Percentiles rank a stretch among this genome's conserved stretches.
Conservation (phyloP, 2,888 invertebrate species). For the Neoitamus cyanurus region DNA sequence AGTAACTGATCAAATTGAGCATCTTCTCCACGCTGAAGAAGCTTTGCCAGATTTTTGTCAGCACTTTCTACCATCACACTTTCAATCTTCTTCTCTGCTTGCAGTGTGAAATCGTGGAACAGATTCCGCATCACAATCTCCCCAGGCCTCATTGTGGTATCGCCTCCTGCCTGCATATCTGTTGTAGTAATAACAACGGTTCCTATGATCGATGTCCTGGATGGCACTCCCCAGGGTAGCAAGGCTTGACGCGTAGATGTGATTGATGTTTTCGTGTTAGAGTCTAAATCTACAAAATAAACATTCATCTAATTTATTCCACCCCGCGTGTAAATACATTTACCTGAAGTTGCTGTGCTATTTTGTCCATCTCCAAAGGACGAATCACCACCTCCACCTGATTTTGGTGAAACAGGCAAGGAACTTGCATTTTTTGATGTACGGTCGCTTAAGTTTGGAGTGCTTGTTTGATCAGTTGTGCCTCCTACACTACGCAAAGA, state of each 20-base stretch:
- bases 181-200: constrained; percentile 57
- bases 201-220: constrained; percentile 64
- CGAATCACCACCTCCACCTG: constrained; percentile 41
- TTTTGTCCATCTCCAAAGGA: constrained; percentile 41
- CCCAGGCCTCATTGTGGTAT: constrained; percentile 84
- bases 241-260: constrained; percentile 69
- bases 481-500: constrained; percentile 51
- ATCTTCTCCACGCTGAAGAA: constrained; percentile 96
- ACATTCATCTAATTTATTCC: too few relatives aligned
- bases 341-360: constrained; percentile 22
- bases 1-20: constrained; percentile 93
- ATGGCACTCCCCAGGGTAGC: constrained; percentile 83
- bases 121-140: constrained; percentile 96
- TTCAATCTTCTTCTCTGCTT: constrained; percentile 96
- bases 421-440: constrained; percentile 48
- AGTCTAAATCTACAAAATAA: constrained; percentile 47
- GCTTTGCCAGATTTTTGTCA: constrained; percentile 95
- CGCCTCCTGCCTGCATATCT: constrained; percentile 66
- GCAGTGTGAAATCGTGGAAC: constrained; percentile 93
- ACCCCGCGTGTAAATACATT: too few relatives aligned
- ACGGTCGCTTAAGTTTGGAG: constrained; percentile 49
- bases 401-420: constrained; percentile 46
- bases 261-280: constrained; percentile 56
- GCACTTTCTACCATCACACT: constrained; percentile 91
- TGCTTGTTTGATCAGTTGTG: constrained; percentile 29